Conservation (phyloP, 2,113 vertebrate genomes). For the Nycticorax nycticorax region DNA sequence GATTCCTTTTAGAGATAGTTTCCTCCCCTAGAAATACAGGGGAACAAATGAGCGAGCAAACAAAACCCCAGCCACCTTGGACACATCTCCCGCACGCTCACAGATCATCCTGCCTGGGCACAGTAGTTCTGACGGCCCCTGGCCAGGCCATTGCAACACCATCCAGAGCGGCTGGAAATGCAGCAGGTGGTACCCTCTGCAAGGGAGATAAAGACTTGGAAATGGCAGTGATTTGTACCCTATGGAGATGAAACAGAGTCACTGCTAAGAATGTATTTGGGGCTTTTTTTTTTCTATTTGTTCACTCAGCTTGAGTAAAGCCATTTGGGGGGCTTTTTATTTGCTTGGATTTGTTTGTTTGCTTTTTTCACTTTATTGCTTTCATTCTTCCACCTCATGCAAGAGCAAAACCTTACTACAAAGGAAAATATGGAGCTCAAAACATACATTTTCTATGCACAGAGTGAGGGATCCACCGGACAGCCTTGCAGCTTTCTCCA, state of each 20-base stretch:
- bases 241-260: not conserved
- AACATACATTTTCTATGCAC: not conserved
- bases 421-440: not conserved
- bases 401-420: not conserved
- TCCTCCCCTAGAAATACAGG: not conserved
- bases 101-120: not conserved
- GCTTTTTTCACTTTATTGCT: not conserved
- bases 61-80: not conserved
- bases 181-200: slow-evolving; percentile 40
- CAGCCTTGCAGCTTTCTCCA: not conserved
- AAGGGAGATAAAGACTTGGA: slow-evolving; percentile 49
- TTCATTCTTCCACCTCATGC: not conserved
- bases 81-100: not conserved
- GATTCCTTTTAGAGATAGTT: not conserved
- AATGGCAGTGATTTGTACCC: not conserved
- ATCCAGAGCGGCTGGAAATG: not conserved
- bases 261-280: not conserved
- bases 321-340: not conserved
- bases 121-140: not conserved
- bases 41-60: not conserved
- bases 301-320: not conserved
- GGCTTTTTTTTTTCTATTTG: not conserved
- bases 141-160: not conserved
- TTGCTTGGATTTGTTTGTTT: not conserved
- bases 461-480: not conserved